Evolutionary conservation across 2,888 invertebrate species (phyloP), one percentile per base, ranked within the genome.

Genomic region (Thecocarcelia acutangulata): DNA sequence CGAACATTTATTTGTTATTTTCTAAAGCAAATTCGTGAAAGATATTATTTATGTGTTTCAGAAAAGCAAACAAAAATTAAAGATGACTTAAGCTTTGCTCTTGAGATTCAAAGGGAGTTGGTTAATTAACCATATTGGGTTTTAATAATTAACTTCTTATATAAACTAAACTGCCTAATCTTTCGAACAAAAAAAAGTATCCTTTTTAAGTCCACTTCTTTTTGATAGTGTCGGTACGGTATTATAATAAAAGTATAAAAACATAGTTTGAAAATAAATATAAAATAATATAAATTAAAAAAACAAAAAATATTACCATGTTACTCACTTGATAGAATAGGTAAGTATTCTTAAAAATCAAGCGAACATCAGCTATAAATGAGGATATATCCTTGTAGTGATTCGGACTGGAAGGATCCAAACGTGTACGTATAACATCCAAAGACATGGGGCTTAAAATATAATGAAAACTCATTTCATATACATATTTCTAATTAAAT

Each of bases 301-400:
- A 70, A 15, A 46, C 61, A 77, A 75, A 48, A 70, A 61, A 24
- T 70, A 81, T 80, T 83, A 69, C 72, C 78, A 84, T 76, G 63
- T 77, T 79, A 78, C 87, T 87, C 86, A 97, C 97, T 89, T 95
- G 93, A 92, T 97, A 97, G 91, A 94, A 97, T 19, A 93, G 92
- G 89, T 94, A 95, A 48, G 97, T 97, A 92, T 97, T 97, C 90
- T 94, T 94, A 92, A 98, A 97, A 90, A 98, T 94, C 86, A 96
- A 93, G 77, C 96, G 93, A 84, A 96, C 93, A 91, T 98, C 97
- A 73, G 93, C 92, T 76, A 97, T 93, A 90, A 97, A 95, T 85
- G 95, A 94, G 86, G 94, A 93, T 73, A 96, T 93, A 87, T 93
- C 93, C 86, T 93, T 92, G 91, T 97, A 98, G 88, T 95, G 95